These are phyloP conservation scores for Syrrhaptes paradoxus DNA, from an alignment of 2,113 vertebrate species.

Conservation along the genomic window DNA sequence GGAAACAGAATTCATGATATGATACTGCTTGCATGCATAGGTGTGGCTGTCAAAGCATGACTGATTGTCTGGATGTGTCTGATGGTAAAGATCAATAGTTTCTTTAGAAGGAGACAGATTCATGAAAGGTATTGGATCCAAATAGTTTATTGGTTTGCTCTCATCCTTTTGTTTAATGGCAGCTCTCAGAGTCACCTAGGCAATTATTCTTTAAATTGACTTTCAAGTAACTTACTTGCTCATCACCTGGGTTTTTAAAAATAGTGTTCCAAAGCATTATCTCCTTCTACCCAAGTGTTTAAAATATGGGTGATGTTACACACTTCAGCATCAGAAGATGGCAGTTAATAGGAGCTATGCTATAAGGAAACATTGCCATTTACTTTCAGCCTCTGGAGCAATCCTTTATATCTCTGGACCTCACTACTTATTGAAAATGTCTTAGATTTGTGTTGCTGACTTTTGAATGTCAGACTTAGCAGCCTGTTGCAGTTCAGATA, in stretches of 20 bases:
- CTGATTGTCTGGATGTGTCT: background rate
- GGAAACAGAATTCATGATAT: background rate
- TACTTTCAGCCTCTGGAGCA: background rate
- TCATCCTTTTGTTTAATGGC: constrained; percentile 54
- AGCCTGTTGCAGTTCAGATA: background rate
- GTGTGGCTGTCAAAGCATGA: constrained; percentile 45
- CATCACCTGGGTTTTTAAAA: background rate
- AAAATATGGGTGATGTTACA: background rate
- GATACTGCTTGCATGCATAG: constrained; percentile 42
- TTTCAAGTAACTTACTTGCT: constrained; percentile 14
- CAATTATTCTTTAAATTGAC: constrained; percentile 4
- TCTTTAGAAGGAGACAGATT: constrained; percentile 57
- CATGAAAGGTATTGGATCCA: constrained; percentile 49
- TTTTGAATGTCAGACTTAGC: background rate
- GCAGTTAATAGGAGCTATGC: background rate
- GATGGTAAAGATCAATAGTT: constrained; percentile 54
- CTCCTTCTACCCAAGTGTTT: background rate
- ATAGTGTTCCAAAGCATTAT: background rate
- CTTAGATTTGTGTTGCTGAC: background rate
- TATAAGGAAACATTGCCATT: background rate
- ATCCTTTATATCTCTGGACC: background rate
- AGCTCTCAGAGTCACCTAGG: constrained; percentile 12
- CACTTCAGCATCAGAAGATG: background rate
- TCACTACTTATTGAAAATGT: background rate
- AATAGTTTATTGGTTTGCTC: constrained; percentile 53